Base-by-base conservation (phyloP, 2,888 invertebrate genomes). In the Pherbina coryleti region DNA sequence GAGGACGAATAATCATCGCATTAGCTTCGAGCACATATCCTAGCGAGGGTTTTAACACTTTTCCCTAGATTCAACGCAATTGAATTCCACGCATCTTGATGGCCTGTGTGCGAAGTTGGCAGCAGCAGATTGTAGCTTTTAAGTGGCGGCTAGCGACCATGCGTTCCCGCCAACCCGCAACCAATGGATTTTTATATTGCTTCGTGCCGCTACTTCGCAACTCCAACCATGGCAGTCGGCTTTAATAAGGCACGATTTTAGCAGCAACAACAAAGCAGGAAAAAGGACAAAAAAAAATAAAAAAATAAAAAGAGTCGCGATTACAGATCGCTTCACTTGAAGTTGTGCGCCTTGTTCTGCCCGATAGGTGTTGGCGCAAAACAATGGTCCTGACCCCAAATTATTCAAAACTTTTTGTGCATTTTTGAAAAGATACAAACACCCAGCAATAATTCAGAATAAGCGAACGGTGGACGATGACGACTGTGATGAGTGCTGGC, bases 401-500 rank as follows among this genome's bases (percentile, higher is more conserved):
- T 67, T 67, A 67, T 67, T 67, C 49, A 67, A 34, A 49, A 49
- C 22, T 49, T 25, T 67, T 11, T 67, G 67, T 19, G 25, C 19
- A 19, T 66, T 62, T 25, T 62, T 62, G 5, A 17, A 17, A n/a
- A 66, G 66, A 9, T 60, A 28, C 28, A 28, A 28, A 28, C 28
- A 14, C 28, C 28, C 25, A 44, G 44, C 44, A 44, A 44, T 44
- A 44, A 44, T 60, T 28, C 28, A 17, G 60, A 60, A 60, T 22
- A 60, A 25, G 22, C 57, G 14, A 57, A 57, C 57, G 57, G 11
- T 5, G 25, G 37, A 34, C 66, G 37, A 37, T 66, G 66, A 66
- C 34, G 66, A 66, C 34, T 34, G 37, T 66, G 66, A 34, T 34
- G 66, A 66, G 66, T 31, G 66, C 79, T 81, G 79, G 81, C 80